phyloP scores from a whole-genome alignment of 2,113 vertebrate genomes.

The Paramormyrops kingsleyae region DNA sequence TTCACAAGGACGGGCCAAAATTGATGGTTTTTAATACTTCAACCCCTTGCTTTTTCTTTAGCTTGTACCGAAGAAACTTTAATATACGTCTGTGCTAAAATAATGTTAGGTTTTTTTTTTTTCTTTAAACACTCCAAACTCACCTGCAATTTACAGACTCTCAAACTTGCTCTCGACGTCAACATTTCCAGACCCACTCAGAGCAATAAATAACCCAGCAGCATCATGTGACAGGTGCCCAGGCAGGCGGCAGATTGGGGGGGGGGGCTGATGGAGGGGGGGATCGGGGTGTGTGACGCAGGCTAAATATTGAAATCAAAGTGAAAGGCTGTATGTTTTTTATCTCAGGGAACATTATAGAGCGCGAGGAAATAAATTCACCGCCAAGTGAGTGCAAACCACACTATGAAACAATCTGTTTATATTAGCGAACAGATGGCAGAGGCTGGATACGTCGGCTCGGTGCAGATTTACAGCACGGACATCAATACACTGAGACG shows the following conservation, averaged over 20 bases:
- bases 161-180: background rate
- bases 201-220: background rate
- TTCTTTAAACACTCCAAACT: background rate
- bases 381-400: conserved; percentile 22
- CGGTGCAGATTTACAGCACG: background rate
- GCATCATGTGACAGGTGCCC: background rate
- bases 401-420: conserved; percentile 26
- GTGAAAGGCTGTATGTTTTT: background rate
- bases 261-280: too few species aligned
- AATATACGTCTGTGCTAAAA: background rate
- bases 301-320: conserved; percentile 18
- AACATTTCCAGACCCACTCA: background rate
- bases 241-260: background rate
- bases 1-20: background rate
- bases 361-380: conserved; percentile 1
- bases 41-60: background rate
- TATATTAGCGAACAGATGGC: conserved; percentile 22
- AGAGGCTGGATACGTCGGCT: conserved; percentile 11
- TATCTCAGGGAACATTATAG: background rate
- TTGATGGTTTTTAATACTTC: background rate
- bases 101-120: background rate
- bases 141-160: background rate
- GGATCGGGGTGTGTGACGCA: background rate
- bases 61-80: background rate
- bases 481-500: conserved; percentile 15